These are phyloP conservation scores for Chrysomallon squamiferum DNA, from an alignment of 1,140 invertebrate genomes.

Conservation along the genomic window DNA sequence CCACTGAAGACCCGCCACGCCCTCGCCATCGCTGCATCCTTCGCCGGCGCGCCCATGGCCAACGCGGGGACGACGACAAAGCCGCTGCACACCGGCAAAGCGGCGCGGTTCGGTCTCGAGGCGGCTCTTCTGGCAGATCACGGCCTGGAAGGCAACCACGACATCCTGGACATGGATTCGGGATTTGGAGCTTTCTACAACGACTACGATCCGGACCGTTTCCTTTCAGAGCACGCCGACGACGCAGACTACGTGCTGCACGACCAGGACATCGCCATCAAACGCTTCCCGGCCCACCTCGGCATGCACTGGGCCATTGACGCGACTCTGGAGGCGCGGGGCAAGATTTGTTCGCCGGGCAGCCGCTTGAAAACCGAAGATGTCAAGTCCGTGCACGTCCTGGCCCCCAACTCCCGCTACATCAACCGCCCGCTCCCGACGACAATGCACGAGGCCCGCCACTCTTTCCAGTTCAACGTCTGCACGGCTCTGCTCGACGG, in stretches of 20 bases:
- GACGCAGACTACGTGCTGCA: conserved; percentile 29
- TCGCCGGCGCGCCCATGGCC: conserved; percentile 53
- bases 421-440: conserved; percentile 46
- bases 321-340: conserved; percentile 28
- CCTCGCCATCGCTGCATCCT: conserved; percentile 49
- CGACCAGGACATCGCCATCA: conserved; percentile 48
- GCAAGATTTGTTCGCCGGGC: conserved; percentile 7
- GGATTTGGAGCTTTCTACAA: conserved; percentile 49
- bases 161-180: conserved; percentile 45
- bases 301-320: conserved; percentile 56
- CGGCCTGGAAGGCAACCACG: conserved; percentile 43
- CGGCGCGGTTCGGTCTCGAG: conserved; percentile 48
- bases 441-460: conserved; percentile 44
- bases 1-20: conserved; percentile 37
- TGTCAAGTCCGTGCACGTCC: conserved; percentile 30
- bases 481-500: conserved; percentile 47
- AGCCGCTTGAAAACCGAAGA: conserved; percentile 6
- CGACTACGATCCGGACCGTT: conserved; percentile 41
- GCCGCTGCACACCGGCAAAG: conserved; percentile 49
- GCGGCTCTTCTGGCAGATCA: conserved; percentile 44
- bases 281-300: conserved; percentile 49
- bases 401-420: conserved; percentile 44
- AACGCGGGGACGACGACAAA: conserved; percentile 54
- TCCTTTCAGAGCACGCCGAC: conserved; percentile 14
- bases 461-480: conserved; percentile 53